A percentile compares a stretch with the other conserved stretches of the same genome.
These are phyloP conservation scores for Rhaphigaster nebulosa DNA, from an alignment of 2,888 invertebrate genomes.

Conservation along the genomic window DNA sequence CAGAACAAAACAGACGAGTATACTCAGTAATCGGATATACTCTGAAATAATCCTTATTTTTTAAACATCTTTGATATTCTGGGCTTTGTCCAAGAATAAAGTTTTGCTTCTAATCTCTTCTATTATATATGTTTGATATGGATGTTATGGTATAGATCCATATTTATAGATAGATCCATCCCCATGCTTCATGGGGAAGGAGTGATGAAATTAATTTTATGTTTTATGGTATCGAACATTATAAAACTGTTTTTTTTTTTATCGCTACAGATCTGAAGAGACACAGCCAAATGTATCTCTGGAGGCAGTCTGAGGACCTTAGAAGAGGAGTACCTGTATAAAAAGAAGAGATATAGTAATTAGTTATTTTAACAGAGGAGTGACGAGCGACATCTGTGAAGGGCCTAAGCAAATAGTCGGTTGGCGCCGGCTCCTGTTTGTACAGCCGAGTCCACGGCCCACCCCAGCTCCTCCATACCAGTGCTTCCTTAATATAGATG, in stretches of 20 bases:
- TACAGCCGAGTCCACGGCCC: background rate
- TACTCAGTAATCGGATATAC: too few species aligned
- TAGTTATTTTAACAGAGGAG: constrained; percentile 40
- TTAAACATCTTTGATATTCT: too few species aligned
- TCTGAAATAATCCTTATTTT: too few species aligned
- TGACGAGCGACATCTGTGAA: constrained; percentile 41
- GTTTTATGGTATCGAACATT: background rate
- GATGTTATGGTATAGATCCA: too few species aligned
- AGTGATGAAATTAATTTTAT: too few species aligned
- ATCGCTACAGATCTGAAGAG: background rate
- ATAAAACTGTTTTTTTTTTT: background rate
- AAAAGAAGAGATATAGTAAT: constrained; percentile 20
- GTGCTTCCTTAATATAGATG: background rate
- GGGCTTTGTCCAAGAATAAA: too few species aligned
- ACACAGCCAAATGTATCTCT: background rate
- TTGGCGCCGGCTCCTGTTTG: constrained; percentile 48
- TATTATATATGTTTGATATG: too few species aligned
- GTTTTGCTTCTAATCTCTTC: too few species aligned
- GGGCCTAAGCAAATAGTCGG: constrained; percentile 44
- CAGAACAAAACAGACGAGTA: too few species aligned
- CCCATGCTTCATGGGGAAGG: too few species aligned
- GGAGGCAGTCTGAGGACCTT: background rate
- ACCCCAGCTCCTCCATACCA: background rate
- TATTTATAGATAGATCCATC: too few species aligned
- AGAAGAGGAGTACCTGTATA: background rate